phyloP scores from a whole-genome alignment of 2,113 vertebrate species.

The Nettapus auritus region DNA sequence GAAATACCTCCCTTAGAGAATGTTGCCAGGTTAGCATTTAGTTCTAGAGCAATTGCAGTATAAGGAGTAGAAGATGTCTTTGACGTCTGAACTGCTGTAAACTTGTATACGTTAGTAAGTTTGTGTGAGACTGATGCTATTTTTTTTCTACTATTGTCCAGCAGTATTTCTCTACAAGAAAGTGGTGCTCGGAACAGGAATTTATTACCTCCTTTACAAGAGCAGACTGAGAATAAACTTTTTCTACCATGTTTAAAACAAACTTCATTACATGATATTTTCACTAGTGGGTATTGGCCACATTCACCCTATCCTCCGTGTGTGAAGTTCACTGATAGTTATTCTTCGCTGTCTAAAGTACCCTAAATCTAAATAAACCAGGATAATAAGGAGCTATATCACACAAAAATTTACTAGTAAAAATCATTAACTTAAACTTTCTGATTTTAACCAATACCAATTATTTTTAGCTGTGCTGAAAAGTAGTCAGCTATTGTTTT shows the following conservation, averaged over 20 bases:
- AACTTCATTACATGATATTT: not conserved
- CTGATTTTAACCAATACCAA: not conserved
- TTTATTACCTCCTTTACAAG: not conserved
- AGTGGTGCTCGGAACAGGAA: not conserved
- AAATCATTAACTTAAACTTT: not conserved
- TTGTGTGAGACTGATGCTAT: not conserved
- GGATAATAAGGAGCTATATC: not conserved
- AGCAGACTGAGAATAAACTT: not conserved
- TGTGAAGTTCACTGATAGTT: not conserved
- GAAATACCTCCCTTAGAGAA: not conserved
- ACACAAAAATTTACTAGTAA: not conserved
- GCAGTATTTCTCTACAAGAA: not conserved
- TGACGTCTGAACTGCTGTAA: not conserved
- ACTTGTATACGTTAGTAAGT: fast-evolving
- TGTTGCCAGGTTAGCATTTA: not conserved
- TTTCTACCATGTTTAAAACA: not conserved
- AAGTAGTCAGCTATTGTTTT: not conserved
- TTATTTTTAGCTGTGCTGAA: not conserved
- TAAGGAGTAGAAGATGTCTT: not conserved
- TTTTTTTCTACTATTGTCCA: not conserved
- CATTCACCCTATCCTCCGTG: fast-evolving
- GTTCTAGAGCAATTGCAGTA: not conserved
- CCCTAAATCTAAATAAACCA: not conserved
- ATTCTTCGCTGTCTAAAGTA: not conserved
- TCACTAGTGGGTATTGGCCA: not conserved